phyloP scores from a whole-genome alignment of 2,113 vertebrate species.

The Charadrius vociferus region DNA sequence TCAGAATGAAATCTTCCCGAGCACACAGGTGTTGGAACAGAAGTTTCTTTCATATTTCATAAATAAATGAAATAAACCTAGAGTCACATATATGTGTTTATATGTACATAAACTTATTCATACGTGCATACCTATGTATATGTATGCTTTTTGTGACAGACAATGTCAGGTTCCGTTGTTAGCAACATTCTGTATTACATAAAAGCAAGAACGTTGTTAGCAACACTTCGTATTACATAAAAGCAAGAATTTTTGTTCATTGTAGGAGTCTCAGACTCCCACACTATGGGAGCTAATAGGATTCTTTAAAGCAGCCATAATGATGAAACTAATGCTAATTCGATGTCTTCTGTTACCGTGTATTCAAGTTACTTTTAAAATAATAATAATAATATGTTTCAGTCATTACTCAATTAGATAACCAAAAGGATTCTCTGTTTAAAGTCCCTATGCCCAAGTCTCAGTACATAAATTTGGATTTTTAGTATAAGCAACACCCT shows the following conservation, averaged over 20 bases:
- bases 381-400: not conserved
- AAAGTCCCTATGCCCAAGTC: not conserved
- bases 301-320: constrained; percentile 6
- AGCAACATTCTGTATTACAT: constrained; percentile 25
- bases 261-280: constrained; percentile 58
- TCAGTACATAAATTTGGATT: not conserved
- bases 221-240: constrained; percentile 26
- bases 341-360: not conserved
- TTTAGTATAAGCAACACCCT: not conserved
- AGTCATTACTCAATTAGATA: not conserved
- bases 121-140: not conserved
- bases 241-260: constrained; percentile 54
- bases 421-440: not conserved
- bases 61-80: not conserved
- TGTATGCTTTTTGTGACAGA: not conserved
- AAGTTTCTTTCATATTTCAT: not conserved
- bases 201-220: not conserved
- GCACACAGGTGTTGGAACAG: not conserved
- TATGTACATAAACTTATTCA: not conserved
- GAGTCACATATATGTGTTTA: not conserved
- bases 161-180: not conserved
- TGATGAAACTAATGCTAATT: not conserved
- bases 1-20: not conserved
- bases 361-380: not conserved
- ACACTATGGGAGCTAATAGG: not conserved